Conservation (phyloP, 2,113 vertebrate genomes). For the Tetraodon nigroviridis region DNA sequence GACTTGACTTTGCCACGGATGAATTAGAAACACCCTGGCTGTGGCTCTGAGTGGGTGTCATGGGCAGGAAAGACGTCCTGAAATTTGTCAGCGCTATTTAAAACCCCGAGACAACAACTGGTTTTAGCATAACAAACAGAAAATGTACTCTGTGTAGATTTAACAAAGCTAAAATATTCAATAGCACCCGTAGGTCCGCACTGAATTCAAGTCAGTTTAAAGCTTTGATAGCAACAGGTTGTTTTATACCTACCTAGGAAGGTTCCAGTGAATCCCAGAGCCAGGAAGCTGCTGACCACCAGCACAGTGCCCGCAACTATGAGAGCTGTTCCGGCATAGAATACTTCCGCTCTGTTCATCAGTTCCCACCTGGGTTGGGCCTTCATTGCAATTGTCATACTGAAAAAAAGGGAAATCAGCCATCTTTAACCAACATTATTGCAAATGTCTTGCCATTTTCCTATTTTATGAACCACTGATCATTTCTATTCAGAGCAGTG, state of each 20-base stretch:
- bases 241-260: conserved; percentile 83
- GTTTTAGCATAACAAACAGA: too few relatives aligned
- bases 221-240: neutral
- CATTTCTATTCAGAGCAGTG: too few relatives aligned
- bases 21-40: too few relatives aligned
- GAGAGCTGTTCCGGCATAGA: conserved; percentile 70
- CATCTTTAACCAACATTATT: neutral
- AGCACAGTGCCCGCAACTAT: conserved; percentile 76
- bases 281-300: conserved; percentile 88
- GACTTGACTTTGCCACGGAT: too few relatives aligned
- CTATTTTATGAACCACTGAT: too few relatives aligned
- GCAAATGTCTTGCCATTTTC: too few relatives aligned
- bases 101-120: too few relatives aligned
- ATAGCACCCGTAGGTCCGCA: neutral
- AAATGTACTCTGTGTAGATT: too few relatives aligned
- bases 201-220: neutral
- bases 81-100: too few relatives aligned
- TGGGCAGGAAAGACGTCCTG: too few relatives aligned
- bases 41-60: too few relatives aligned
- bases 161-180: neutral
- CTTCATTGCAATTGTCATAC: conserved; percentile 86
- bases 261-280: conserved; percentile 88
- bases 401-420: conserved; percentile 44
- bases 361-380: conserved; percentile 76
- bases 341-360: conserved; percentile 72